Evolutionary conservation across 2,888 invertebrate species (phyloP).

Genomic region (Aspidiotus rigidus): DNA sequence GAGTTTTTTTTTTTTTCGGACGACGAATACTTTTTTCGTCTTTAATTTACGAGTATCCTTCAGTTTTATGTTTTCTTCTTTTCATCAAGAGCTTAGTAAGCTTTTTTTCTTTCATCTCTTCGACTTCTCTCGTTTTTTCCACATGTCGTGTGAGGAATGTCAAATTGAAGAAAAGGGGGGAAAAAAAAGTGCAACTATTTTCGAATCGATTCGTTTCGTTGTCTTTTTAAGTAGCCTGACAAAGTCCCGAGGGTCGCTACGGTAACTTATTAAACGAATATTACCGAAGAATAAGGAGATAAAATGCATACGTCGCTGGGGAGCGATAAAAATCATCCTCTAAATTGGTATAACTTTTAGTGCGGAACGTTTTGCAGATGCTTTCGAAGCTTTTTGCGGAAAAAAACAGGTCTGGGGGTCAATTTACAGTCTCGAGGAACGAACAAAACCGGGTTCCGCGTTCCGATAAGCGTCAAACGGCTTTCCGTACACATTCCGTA

Average conservation of each 20-base stretch:
- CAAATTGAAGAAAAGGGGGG: no score
- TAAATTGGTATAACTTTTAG: constrained; percentile 34
- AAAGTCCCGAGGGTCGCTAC: background rate
- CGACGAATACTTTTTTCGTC: no score
- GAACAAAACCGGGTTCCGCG: background rate
- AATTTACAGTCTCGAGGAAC: constrained; percentile 7
- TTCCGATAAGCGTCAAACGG: background rate
- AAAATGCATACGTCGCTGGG: constrained; percentile 27
- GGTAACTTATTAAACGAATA: constrained; percentile 28
- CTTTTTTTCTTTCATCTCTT: no score
- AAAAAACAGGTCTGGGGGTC: constrained; percentile 18
- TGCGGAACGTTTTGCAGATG: constrained; percentile 32
- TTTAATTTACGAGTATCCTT: no score
- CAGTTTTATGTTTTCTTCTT: no score
- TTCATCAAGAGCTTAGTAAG: no score
- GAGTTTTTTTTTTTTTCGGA: no score
- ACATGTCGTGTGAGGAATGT: no score
- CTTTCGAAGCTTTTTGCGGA: constrained; percentile 29
- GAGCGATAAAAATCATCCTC: constrained; percentile 31
- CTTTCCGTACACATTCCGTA: no score
- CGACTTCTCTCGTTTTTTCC: no score
- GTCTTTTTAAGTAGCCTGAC: background rate
- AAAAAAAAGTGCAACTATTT: no score
- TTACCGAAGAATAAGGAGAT: constrained; percentile 22
- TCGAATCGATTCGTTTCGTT: background rate